Conservation (phyloP, 1,140 invertebrate genomes). For the Caerostris darwini region DNA sequence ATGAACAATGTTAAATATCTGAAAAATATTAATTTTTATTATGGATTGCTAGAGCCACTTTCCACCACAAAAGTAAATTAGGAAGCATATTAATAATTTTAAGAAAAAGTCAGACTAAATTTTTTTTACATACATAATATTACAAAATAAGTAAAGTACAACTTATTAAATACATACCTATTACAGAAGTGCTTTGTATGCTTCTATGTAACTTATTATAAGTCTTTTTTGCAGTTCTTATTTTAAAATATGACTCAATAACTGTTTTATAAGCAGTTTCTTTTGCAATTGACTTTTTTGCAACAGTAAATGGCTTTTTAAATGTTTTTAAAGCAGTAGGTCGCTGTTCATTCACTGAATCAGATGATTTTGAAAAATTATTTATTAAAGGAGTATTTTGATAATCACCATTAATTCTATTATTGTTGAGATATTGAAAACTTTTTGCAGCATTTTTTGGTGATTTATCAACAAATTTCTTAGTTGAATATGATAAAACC, state of each 20-base stretch:
- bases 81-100: background rate
- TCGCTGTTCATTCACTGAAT: background rate
- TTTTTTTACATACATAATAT: background rate
- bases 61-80: background rate
- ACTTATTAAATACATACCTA: conserved; percentile 16
- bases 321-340: conserved; percentile 52
- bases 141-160: too few species aligned
- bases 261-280: conserved; percentile 19
- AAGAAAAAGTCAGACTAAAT: background rate
- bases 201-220: background rate
- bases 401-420: background rate
- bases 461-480: background rate
- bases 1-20: too few species aligned
- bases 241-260: background rate
- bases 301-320: conserved; percentile 57
- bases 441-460: background rate
- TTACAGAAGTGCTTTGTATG: background rate
- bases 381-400: background rate
- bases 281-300: conserved; percentile 51
- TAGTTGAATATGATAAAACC: background rate
- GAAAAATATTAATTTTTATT: too few species aligned
- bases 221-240: conserved; percentile 33
- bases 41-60: background rate
- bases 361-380: background rate
- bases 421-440: background rate